These are phyloP conservation scores for Gila robusta DNA, from an alignment of 2,797 vertebrate species.

Conservation along the genomic window DNA sequence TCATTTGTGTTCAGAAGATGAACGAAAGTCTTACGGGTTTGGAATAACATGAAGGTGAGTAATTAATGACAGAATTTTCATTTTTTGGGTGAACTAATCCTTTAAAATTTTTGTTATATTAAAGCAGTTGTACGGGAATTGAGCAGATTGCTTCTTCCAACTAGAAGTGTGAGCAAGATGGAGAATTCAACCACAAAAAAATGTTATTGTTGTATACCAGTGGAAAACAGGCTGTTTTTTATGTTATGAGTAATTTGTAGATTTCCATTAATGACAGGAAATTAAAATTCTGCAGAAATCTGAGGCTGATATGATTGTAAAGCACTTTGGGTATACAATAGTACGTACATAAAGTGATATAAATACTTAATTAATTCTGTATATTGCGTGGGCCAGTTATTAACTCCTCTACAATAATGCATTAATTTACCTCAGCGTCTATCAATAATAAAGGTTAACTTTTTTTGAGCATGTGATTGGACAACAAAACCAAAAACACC, in stretches of 20 bases:
- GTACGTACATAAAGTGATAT: background rate
- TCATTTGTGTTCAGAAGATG: no score
- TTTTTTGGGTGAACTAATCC: background rate
- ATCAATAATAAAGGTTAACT: background rate
- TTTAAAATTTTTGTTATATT: background rate
- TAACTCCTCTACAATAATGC: background rate
- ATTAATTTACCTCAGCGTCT: background rate
- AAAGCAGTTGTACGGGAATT: background rate
- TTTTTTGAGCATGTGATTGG: background rate
- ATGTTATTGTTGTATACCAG: background rate
- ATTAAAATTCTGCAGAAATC: background rate
- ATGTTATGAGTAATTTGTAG: background rate
- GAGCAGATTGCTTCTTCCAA: background rate
- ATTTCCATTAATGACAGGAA: background rate
- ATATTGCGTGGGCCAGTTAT: background rate
- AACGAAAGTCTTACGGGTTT: background rate
- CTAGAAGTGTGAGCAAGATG: constrained; percentile 11
- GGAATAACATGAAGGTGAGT: background rate
- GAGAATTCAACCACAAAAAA: background rate
- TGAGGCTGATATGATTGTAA: background rate
- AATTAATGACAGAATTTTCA: background rate
- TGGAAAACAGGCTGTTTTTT: background rate
- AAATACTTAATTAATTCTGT: background rate
- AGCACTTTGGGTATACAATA: background rate
- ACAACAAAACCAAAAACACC: background rate